phyloP scores from a whole-genome alignment of 2,113 vertebrate species.

The Corythornis madagascariensis region DNA sequence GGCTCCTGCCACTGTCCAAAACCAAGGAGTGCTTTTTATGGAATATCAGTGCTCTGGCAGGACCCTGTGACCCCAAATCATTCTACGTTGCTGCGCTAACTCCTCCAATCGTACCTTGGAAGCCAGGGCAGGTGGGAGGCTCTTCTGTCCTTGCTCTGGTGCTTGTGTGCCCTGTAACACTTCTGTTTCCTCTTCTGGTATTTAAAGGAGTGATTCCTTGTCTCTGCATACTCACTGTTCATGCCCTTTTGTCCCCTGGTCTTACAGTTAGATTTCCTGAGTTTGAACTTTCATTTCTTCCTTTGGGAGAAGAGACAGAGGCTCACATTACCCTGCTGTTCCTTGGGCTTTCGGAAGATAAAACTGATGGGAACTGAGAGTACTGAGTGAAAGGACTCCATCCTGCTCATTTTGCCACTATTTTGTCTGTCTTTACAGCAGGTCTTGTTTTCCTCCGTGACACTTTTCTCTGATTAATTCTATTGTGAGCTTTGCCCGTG shows the following conservation, averaged over 20 bases:
- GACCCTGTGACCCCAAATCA: slow-evolving; percentile 12
- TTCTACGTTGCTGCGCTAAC: slow-evolving; percentile 80
- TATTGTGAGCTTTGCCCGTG: background rate
- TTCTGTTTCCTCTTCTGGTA: background rate
- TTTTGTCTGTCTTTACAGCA: background rate
- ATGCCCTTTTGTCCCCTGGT: background rate
- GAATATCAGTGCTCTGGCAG: slow-evolving; percentile 82
- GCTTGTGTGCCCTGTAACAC: background rate
- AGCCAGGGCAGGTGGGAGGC: slow-evolving; percentile 66
- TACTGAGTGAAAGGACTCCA: background rate
- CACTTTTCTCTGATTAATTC: background rate
- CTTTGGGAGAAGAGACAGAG: background rate
- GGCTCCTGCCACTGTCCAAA: background rate
- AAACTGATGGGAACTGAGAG: background rate
- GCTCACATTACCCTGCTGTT: background rate
- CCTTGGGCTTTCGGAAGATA: background rate
- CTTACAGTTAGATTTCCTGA: background rate
- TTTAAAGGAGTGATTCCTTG: background rate
- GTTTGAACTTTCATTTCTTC: background rate
- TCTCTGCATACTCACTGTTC: background rate
- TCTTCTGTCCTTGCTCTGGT: background rate
- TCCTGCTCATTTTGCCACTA: background rate
- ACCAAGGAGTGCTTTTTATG: slow-evolving; percentile 77
- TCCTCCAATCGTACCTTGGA: slow-evolving; percentile 74
- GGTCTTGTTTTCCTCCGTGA: background rate